These are phyloP conservation scores for Cremastinae sp. DNA, from an alignment of 2,888 invertebrate species.

Conservation along the genomic window DNA sequence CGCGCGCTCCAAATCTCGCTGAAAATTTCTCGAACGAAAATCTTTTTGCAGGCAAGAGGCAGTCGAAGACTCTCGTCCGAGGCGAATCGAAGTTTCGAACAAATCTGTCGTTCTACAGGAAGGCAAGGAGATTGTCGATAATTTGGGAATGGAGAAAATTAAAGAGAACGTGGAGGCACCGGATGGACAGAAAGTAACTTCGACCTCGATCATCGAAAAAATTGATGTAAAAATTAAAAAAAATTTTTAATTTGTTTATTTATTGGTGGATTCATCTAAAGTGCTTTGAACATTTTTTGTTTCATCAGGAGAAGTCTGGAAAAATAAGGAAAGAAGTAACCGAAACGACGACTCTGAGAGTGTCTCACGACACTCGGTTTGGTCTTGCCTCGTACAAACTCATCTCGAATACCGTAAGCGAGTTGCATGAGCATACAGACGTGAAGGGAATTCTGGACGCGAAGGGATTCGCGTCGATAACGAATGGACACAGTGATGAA, in stretches of 20 bases:
- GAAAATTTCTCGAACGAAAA: constrained; percentile 53
- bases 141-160: constrained; percentile 29
- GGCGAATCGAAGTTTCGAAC: constrained; percentile 22
- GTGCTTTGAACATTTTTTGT: too few species aligned
- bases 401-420: constrained; percentile 81
- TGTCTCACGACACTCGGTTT: constrained; percentile 81
- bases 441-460: constrained; percentile 66
- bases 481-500: constrained; percentile 44
- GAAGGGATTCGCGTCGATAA: constrained; percentile 45
- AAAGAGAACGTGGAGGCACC: constrained; percentile 43
- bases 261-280: too few species aligned
- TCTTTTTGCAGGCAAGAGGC: constrained; percentile 56
- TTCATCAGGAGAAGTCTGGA: constrained; percentile 76
- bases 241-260: background rate
- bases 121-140: constrained; percentile 16
- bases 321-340: constrained; percentile 81
- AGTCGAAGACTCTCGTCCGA: constrained; percentile 21
- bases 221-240: constrained; percentile 54
- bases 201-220: constrained; percentile 60
- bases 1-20: constrained; percentile 43
- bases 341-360: constrained; percentile 82
- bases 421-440: constrained; percentile 72
- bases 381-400: constrained; percentile 82
- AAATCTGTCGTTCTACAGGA: constrained; percentile 10
- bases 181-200: constrained; percentile 54